These are phyloP conservation scores for Leptopilina clavipes DNA, from an alignment of 1,140 invertebrate species.

Conservation along the genomic window DNA sequence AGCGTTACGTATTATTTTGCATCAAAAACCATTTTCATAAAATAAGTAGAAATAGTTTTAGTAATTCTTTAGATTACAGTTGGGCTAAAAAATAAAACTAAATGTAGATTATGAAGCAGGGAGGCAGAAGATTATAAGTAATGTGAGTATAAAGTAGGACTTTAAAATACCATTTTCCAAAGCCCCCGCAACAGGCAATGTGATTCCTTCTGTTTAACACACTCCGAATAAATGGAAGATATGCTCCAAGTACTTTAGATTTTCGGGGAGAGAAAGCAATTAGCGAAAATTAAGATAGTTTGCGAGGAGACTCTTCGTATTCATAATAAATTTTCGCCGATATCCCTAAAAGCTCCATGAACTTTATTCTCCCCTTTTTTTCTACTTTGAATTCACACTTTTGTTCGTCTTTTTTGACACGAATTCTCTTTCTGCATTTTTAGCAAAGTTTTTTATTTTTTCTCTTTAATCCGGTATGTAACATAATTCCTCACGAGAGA, in stretches of 20 bases:
- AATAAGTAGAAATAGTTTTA: too few species aligned
- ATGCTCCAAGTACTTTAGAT: constrained; percentile 28
- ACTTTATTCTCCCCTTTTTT: constrained; percentile 34
- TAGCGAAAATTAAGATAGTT: constrained; percentile 60
- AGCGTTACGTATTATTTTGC: too few species aligned
- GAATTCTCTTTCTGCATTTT: constrained; percentile 25
- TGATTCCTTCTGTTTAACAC: constrained; percentile 29
- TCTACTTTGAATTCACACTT: constrained; percentile 41
- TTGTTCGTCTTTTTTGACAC: constrained; percentile 43
- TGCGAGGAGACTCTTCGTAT: constrained; percentile 48
- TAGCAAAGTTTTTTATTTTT: background rate
- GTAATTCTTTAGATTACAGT: too few species aligned
- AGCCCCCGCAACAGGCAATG: background rate
- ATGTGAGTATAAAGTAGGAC: background rate
- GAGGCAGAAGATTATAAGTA: background rate
- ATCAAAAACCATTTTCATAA: too few species aligned
- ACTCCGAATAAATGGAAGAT: background rate
- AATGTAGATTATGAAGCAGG: too few species aligned
- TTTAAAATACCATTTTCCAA: constrained; percentile 27
- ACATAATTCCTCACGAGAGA: too few species aligned
- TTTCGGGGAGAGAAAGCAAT: constrained; percentile 45
- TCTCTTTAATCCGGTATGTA: background rate
- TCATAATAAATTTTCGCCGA: constrained; percentile 57
- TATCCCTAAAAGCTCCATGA: constrained; percentile 41
- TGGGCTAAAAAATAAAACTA: too few species aligned